Evolutionary conservation across 2,888 invertebrate genomes (phyloP).

Genomic region (Creontiades dilutus): DNA sequence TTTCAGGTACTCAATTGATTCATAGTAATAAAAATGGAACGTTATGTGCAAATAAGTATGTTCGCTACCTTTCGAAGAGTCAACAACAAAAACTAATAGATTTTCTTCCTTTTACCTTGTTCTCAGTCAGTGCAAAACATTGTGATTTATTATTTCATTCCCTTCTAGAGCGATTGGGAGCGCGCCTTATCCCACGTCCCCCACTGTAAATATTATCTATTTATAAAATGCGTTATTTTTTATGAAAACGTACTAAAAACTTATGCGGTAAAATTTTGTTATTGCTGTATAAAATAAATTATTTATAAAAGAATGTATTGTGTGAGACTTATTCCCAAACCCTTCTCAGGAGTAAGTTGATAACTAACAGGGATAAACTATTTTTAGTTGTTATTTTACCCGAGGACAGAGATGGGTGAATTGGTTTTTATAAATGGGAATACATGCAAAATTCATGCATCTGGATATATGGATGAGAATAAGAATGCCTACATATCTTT

Average conservation of each 20-base stretch:
- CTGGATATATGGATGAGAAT: no score
- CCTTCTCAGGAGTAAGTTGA: no score
- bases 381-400: no score
- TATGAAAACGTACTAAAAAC: neutral
- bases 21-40: no score
- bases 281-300: neutral
- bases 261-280: neutral
- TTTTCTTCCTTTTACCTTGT: slow-evolving; percentile 10
- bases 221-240: neutral
- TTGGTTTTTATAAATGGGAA: no score
- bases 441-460: no score
- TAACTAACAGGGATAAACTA: no score
- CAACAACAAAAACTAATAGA: neutral
- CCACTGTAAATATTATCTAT: slow-evolving; percentile 16
- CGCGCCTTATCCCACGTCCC: neutral
- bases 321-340: no score
- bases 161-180: neutral
- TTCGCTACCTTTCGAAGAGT: neutral
- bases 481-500: no score
- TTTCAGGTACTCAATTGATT: no score
- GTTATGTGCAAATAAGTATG: neutral
- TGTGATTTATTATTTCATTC: slow-evolving; percentile 7
- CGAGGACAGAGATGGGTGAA: no score
- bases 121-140: slow-evolving; percentile 1
- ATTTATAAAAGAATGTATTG: neutral